Percentiles rank a stretch among this genome's conserved stretches.
These are phyloP conservation scores for Lepilemur ruficaudatus DNA, from an alignment of 2,797 vertebrate species.

Conservation along the genomic window DNA sequence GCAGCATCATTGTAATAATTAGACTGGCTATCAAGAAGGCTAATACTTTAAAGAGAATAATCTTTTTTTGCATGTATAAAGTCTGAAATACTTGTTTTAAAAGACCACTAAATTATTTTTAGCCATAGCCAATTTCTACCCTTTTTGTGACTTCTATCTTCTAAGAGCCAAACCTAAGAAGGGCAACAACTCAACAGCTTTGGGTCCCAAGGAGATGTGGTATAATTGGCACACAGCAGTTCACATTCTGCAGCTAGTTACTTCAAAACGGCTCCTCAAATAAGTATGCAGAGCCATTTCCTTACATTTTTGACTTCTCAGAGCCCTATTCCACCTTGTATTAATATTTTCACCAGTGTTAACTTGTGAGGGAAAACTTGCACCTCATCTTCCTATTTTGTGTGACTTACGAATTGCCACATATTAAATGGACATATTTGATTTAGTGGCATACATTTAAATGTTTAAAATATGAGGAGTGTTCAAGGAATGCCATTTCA, in stretches of 20 bases:
- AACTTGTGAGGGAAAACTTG: constrained; percentile 42
- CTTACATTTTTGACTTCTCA: neutral
- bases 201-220: neutral
- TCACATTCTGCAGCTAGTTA: neutral
- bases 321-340: neutral
- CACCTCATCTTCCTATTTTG: constrained; percentile 56
- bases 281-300: neutral
- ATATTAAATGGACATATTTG: constrained; percentile 44
- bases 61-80: neutral
- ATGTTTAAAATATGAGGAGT: constrained; percentile 56
- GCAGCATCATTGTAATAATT: neutral
- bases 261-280: neutral
- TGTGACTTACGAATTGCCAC: constrained; percentile 35
- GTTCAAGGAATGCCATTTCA: constrained; percentile 60
- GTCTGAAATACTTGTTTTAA: constrained; percentile 18
- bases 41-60: neutral
- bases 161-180: neutral
- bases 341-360: constrained; percentile 11
- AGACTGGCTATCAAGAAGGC: neutral
- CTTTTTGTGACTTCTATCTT: neutral
- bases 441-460: constrained; percentile 58
- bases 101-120: neutral
- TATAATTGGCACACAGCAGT: neutral
- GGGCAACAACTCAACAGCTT: neutral
- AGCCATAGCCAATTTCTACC: neutral